These are phyloP conservation scores for Apomyelois bistriatella DNA, from an alignment of 2,888 invertebrate species.

Conservation along the genomic window DNA sequence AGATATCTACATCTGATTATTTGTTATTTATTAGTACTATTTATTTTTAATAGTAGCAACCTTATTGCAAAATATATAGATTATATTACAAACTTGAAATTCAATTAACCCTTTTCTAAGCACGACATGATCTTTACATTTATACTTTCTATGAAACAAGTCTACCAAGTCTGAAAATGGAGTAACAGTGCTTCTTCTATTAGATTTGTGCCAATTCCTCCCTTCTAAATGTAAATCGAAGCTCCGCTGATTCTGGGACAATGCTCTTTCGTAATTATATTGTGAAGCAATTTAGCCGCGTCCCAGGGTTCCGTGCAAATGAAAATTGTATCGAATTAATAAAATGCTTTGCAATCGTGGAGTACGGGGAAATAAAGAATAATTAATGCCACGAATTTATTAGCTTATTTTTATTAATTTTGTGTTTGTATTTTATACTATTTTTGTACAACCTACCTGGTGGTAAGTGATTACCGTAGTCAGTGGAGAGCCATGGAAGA, in stretches of 20 bases:
- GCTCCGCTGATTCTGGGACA: conserved; percentile 50
- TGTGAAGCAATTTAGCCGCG: conserved; percentile 67
- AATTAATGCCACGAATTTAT: conserved; percentile 45
- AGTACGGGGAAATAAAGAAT: conserved; percentile 42
- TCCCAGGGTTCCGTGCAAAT: conserved; percentile 41
- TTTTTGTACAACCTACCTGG: too few relatives aligned
- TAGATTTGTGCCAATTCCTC: conserved; percentile 38
- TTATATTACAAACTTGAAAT: too few relatives aligned
- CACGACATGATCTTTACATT: too few relatives aligned
- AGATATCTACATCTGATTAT: too few relatives aligned
- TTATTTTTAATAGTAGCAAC: too few relatives aligned
- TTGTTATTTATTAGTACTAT: too few relatives aligned
- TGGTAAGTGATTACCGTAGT: too few relatives aligned
- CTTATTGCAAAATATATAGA: too few relatives aligned
- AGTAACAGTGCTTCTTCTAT: conserved; percentile 32
- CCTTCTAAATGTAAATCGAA: conserved; percentile 68
- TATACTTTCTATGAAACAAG: background rate
- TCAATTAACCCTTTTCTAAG: too few relatives aligned
- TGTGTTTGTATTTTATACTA: background rate
- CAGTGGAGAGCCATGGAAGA: too few relatives aligned
- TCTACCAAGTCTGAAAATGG: conserved; percentile 20
- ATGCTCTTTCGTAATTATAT: conserved; percentile 67
- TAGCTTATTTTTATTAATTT: conserved; percentile 38
- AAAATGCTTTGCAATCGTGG: conserved; percentile 40
- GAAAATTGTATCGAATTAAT: conserved; percentile 55